phyloP scores from a whole-genome alignment of 2,888 invertebrate species.

The Campoplex nolae region DNA sequence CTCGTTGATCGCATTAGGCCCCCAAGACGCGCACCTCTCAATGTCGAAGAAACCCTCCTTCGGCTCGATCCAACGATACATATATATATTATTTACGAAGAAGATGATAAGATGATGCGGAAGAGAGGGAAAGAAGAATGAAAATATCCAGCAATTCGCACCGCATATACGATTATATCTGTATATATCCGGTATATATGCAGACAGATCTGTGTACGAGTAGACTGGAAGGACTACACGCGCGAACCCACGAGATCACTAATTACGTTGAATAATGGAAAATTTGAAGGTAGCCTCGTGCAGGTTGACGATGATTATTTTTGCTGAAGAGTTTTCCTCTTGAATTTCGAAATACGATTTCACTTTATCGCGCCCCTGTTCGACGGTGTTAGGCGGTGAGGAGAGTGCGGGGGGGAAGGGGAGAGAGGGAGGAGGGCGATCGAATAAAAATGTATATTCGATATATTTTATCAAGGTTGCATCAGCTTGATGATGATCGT shows the following conservation, averaged over 20 bases:
- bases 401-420: too few species aligned
- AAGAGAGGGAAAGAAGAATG: conserved; percentile 57
- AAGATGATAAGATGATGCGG: conserved; percentile 64
- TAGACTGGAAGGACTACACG: background rate
- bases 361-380: background rate
- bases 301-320: background rate
- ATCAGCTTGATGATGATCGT: conserved; percentile 31
- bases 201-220: conserved; percentile 13
- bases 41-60: conserved; percentile 40
- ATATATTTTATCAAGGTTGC: conserved; percentile 48
- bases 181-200: background rate
- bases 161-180: background rate
- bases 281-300: background rate
- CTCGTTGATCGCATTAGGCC: conserved; percentile 66
- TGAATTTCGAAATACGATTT: background rate
- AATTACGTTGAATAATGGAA: background rate
- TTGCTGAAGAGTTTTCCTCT: background rate
- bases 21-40: conserved; percentile 44
- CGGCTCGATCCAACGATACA: conserved; percentile 38
- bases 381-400: too few species aligned
- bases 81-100: conserved; percentile 60
- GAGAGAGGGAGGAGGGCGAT: background rate
- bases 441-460: background rate
- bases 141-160: too few species aligned
- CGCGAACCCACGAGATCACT: conserved; percentile 1